Base-by-base conservation (phyloP, 1,140 invertebrate genomes). In the Lepidurus apus region DNA sequence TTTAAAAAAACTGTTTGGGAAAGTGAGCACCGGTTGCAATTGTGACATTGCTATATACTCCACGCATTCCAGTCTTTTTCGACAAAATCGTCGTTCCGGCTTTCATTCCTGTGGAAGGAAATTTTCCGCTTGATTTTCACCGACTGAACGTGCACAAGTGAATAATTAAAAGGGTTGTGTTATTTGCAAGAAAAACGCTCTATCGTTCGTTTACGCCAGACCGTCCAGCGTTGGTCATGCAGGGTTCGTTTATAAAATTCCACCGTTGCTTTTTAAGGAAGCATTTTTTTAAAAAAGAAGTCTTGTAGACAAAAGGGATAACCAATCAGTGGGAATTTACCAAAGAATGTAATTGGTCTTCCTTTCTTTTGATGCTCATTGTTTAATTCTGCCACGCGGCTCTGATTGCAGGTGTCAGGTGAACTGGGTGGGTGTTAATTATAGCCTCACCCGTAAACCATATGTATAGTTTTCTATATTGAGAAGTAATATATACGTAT, bases 391-490 rank as follows among this genome's bases (percentile, higher is more conserved):
- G 53, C 21, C 6, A 17, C 17, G 53, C 53, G 21, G 53, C 17
- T 65, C n/a, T 34, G 4, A 65, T 65, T 65, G 17, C 53, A 13
- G 21, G 13, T 65, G 53, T 65, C 53, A 21, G 21, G 21, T 65
- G 53, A 65, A n/a, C 53, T 65, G 17, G 53, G 53, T 65, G n/a
- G 53, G 21, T 65, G 53, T 65, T 65, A 65, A 65, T 21, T 65
- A 65, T 65, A 65, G 53, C 53, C 17, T 65, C 53, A 65, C 21
- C 53, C 21, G 53, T 65, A 65, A 21, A 65, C 53, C 53, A 65
- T 21, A 65, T 65, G 53, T 65, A 65, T 65, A 65, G 53, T 65
- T 65, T 65, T 65, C 53, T 65, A 65, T 65, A 65, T 65, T 17
- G 53, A 65, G 53, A 65, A 65, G 53, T 65, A 65, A 65, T 65